A percentile compares a stretch with the other conserved stretches of the same genome.
Evolutionary conservation across 2,113 vertebrate species (phyloP).

Genomic region (Trematomus loennbergii): DNA sequence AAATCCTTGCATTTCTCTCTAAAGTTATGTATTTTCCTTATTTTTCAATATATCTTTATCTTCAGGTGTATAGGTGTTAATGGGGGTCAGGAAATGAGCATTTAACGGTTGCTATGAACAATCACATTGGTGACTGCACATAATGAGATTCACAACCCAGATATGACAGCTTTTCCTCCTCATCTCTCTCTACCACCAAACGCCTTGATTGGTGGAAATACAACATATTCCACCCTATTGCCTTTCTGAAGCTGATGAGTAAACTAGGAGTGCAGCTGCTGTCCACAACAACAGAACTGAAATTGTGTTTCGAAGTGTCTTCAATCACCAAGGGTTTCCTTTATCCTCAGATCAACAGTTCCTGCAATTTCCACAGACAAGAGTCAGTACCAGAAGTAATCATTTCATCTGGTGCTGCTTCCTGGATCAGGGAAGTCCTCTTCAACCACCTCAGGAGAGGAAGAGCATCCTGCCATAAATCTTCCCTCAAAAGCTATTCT

Average conservation of each 20-base stretch:
- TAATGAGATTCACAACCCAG: constrained; percentile 7
- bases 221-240: constrained; percentile 24
- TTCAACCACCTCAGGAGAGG: constrained; percentile 44
- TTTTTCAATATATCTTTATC: constrained; percentile 15
- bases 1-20: not conserved
- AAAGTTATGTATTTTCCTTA: not conserved
- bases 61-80: not conserved
- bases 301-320: constrained; percentile 7
- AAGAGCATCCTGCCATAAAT: constrained; percentile 52
- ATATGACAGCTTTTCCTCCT: not conserved
- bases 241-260: constrained; percentile 1
- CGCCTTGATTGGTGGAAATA: constrained; percentile 16
- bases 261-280: constrained; percentile 22
- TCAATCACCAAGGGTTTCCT: constrained; percentile 21
- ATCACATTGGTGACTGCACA: constrained; percentile 17
- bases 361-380: constrained; percentile 25
- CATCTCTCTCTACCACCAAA: constrained; percentile 10
- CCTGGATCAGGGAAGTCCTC: constrained; percentile 58
- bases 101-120: constrained; percentile 32
- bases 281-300: not conserved
- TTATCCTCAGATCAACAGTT: constrained; percentile 23
- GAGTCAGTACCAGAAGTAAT: constrained; percentile 27
- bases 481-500: constrained; percentile 36
- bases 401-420: constrained; percentile 46
- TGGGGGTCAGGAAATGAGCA: constrained; percentile 5